Base-by-base conservation (phyloP, 2,113 vertebrate genomes). In the Miniopterus natalensis region DNA sequence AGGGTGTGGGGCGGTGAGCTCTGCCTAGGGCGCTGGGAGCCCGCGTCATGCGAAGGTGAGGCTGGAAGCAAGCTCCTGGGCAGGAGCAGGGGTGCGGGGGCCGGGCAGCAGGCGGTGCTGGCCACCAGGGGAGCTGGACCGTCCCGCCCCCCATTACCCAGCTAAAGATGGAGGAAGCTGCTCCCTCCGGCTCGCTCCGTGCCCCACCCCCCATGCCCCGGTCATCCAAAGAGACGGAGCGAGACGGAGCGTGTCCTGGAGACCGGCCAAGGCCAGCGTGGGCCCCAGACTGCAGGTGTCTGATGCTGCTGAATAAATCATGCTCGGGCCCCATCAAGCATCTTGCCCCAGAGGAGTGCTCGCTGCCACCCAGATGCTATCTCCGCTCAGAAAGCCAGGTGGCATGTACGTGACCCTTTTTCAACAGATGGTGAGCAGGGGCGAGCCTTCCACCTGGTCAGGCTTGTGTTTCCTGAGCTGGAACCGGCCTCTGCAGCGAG, bases 251-350 rank as follows among this genome's bases (percentile, higher is more conserved):
- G 4, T 40, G 79, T 21, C 61, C 90, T 70, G 66, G 88, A 53
- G 70, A 42, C 18, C 1, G 12, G 51, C 70, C 88, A 36, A 17
- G 71, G 42, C 77, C 55, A 1, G 68, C 4, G 2, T 55, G 0
- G 9, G 81, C 36, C 89, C 17, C 40, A 6, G 31, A 45, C 47
- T n/a, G 17, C 90, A 68, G 95, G 95, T 96, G 92, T 90, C 96
- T 81, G 66, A 29, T 40, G 45, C 87, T 42, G n/a, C 79, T 98
- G 92, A 96, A 97, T 98, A 96, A 97, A 90, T 96, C 88, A 97
- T 97, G 63, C 2, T 1, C 6, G 13, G 40, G 18, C 75, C 81
- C 45, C 63, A 12, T 79, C 90, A 42, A 68, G 83, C 70, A 0
- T 77, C 86, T 91, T 81, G 71, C 80, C 88, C 59, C n/a, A 8